Conservation (phyloP, 2,888 invertebrate species). For the Trypoxylon attenuatum region DNA sequence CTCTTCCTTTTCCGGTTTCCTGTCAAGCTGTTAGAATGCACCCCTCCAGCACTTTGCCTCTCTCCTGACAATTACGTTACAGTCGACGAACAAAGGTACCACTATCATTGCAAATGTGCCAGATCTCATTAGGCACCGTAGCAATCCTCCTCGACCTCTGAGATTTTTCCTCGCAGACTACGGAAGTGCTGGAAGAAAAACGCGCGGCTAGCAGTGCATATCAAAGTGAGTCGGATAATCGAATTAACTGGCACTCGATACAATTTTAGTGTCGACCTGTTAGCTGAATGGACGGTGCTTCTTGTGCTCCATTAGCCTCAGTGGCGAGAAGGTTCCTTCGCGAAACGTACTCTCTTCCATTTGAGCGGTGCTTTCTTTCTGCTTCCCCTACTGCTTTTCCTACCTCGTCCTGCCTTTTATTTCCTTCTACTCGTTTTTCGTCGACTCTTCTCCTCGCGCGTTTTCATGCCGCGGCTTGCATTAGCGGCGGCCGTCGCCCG, state of each 20-base stretch:
- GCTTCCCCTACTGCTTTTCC: background rate
- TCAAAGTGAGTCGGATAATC: constrained; percentile 56
- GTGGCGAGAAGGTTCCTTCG: too few relatives aligned
- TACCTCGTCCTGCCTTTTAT: too few relatives aligned
- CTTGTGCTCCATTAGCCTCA: constrained; percentile 28
- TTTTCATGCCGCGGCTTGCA: background rate
- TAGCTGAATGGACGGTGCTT: constrained; percentile 37
- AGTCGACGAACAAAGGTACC: constrained; percentile 44
- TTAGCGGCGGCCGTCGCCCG: constrained; percentile 1
- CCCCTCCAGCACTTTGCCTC: background rate
- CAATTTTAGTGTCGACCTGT: constrained; percentile 38
- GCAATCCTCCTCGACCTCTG: too few relatives aligned
- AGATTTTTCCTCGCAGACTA: constrained; percentile 24
- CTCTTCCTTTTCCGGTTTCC: background rate
- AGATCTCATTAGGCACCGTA: constrained; percentile 60
- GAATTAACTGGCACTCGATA: constrained; percentile 47
- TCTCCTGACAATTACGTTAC: constrained; percentile 38
- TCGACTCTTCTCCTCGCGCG: constrained; percentile 2
- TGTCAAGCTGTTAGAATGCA: too few relatives aligned
- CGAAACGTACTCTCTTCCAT: background rate
- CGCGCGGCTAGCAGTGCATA: constrained; percentile 17
- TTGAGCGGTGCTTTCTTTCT: background rate
- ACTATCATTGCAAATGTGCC: constrained; percentile 46
- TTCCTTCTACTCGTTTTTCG: too few relatives aligned
- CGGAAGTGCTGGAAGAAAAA: constrained; percentile 16